Evolutionary conservation across 2,888 invertebrate species (phyloP).

Genomic region (Standfussiana lucernea): DNA sequence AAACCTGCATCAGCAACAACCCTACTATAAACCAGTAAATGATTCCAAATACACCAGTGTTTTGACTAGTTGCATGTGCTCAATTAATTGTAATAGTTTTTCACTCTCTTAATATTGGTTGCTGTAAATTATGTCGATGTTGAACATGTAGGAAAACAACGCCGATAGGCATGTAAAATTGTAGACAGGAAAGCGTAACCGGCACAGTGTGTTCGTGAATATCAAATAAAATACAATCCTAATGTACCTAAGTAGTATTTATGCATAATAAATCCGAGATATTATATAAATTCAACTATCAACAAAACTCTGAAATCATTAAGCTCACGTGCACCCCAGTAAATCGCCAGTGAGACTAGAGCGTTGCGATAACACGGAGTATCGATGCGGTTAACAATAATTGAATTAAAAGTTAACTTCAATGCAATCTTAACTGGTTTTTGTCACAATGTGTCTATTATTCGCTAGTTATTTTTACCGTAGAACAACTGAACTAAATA

Average conservation of each 20-base stretch:
- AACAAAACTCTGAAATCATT: background rate
- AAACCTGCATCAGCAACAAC: too few species aligned
- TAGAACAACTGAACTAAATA: conserved; percentile 69
- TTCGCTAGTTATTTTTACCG: conserved; percentile 64
- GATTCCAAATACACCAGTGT: too few species aligned
- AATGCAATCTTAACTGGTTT: conserved; percentile 46
- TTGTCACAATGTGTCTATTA: conserved; percentile 46
- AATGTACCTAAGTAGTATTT: too few species aligned
- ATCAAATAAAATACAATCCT: background rate
- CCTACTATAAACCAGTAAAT: too few species aligned
- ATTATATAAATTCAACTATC: background rate
- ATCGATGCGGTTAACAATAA: background rate
- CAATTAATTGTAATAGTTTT: too few species aligned
- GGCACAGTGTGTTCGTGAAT: background rate
- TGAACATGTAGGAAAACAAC: background rate
- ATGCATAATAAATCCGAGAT: too few species aligned
- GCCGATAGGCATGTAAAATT: too few species aligned
- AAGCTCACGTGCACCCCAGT: background rate
- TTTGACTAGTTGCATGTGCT: too few species aligned
- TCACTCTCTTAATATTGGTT: too few species aligned
- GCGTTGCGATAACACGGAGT: background rate
- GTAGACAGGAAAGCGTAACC: background rate
- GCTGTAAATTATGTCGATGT: background rate
- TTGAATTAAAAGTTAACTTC: conserved; percentile 24
- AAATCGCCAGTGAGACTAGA: background rate